Conservation (phyloP, 2,113 vertebrate genomes). For the Mastomys natalensis region DNA sequence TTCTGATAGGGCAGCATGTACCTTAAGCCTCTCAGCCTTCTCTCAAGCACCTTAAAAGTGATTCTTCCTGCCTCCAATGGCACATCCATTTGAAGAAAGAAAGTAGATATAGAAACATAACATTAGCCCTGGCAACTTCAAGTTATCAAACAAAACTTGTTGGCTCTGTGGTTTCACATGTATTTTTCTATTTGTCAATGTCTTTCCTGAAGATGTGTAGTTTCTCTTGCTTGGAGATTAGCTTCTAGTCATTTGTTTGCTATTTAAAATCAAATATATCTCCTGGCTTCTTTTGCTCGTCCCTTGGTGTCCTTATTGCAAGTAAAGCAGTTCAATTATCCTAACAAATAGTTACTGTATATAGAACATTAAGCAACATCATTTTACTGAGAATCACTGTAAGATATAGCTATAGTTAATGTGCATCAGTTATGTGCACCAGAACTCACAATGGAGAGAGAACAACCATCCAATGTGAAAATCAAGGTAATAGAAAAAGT, state of each 20-base stretch:
- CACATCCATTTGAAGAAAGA: conserved; percentile 14
- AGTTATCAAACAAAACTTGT: not conserved
- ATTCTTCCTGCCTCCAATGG: not conserved
- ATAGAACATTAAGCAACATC: not conserved
- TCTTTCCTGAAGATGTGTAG: conserved; percentile 1
- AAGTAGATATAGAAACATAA: not conserved
- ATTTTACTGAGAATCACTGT: not conserved
- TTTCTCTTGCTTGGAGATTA: conserved; percentile 25
- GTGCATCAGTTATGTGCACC: not conserved
- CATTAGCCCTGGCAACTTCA: not conserved
- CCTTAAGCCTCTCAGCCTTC: not conserved
- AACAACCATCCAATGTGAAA: not conserved
- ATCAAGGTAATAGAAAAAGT: not conserved
- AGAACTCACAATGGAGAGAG: not conserved
- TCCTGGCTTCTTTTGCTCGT: not conserved
- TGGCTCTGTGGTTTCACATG: not conserved
- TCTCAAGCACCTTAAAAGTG: not conserved
- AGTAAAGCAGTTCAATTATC: not conserved
- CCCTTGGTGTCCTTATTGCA: not conserved
- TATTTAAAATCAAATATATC: conserved; percentile 14
- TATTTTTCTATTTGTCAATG: not conserved
- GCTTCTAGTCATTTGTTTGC: not conserved
- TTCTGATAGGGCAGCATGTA: not conserved
- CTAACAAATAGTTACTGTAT: not conserved
- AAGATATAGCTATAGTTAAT: not conserved